These are phyloP conservation scores for Philopotamus ludificatus DNA, from an alignment of 1,140 invertebrate species.

Conservation along the genomic window DNA sequence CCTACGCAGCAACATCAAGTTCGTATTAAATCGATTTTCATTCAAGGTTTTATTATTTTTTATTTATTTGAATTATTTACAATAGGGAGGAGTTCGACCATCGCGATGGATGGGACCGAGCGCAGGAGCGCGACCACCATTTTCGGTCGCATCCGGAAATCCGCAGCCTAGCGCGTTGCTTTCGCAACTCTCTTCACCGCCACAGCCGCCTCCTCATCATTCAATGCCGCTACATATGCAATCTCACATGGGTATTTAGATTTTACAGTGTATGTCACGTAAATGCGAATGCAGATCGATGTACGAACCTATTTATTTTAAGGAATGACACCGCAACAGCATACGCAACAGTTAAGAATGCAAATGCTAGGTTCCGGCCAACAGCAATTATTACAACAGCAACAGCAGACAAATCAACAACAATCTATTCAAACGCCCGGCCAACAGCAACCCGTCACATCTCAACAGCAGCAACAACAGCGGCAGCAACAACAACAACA, in stretches of 20 bases:
- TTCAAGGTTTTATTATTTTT: neutral
- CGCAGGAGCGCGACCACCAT: slow-evolving; percentile 6
- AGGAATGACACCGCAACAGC: slow-evolving; percentile 40
- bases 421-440: too few species aligned
- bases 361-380: slow-evolving; percentile 36
- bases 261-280: neutral
- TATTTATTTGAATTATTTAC: neutral
- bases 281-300: neutral
- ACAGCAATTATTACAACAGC: slow-evolving; percentile 46
- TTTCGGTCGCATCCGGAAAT: neutral
- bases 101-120: slow-evolving; percentile 26
- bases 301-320: neutral
- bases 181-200: slow-evolving; percentile 36
- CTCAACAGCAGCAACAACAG: slow-evolving; percentile 47
- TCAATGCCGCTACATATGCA: slow-evolving; percentile 24
- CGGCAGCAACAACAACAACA: slow-evolving; percentile 48
- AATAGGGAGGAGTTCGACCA: slow-evolving; percentile 27
- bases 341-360: slow-evolving; percentile 47
- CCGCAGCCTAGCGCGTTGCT: slow-evolving; percentile 35
- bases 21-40: neutral
- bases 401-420: slow-evolving; percentile 48
- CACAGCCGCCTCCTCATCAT: slow-evolving; percentile 31
- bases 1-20: slow-evolving; percentile 34
- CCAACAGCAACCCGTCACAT: slow-evolving; percentile 48
- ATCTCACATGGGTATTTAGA: slow-evolving; percentile 12